These are phyloP conservation scores for Chrysopa pallens DNA, from an alignment of 1,140 invertebrate species.

Conservation along the genomic window DNA sequence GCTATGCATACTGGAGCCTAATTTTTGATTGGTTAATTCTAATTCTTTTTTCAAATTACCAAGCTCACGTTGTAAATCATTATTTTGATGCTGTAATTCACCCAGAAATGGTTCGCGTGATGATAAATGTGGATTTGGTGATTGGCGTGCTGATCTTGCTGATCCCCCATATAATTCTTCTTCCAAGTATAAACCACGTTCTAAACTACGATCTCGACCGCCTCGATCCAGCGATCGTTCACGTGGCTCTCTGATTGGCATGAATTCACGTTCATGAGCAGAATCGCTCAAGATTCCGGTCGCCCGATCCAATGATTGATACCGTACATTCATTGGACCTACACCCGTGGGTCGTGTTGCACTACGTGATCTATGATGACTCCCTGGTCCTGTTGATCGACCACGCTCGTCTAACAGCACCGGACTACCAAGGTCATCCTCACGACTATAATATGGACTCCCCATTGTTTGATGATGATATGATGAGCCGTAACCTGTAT, in stretches of 20 bases:
- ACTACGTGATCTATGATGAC: constrained; percentile 38
- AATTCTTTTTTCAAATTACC: constrained; percentile 92
- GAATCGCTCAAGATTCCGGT: constrained; percentile 30
- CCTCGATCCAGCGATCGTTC: constrained; percentile 38
- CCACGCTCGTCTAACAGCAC: constrained; percentile 44
- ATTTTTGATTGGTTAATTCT: constrained; percentile 92
- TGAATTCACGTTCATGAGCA: constrained; percentile 55
- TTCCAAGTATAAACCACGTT: constrained; percentile 47
- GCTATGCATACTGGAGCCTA: constrained; percentile 97
- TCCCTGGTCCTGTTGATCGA: constrained; percentile 30
- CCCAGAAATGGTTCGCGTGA: constrained; percentile 49
- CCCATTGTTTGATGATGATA: constrained; percentile 37
- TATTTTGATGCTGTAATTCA: constrained; percentile 87
- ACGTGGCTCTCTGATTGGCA: constrained; percentile 56
- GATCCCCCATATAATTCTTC: constrained; percentile 52
- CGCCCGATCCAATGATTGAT: constrained; percentile 59
- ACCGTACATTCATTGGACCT: constrained; percentile 38
- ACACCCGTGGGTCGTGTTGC: constrained; percentile 31
- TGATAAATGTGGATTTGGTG: constrained; percentile 32
- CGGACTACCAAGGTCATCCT: constrained; percentile 55
- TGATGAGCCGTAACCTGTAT: constrained; percentile 27
- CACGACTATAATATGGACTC: constrained; percentile 39
- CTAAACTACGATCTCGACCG: constrained; percentile 35
- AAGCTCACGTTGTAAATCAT: constrained; percentile 88
- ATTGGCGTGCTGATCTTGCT: constrained; percentile 50